Base-by-base conservation (phyloP, 2,797 vertebrate species). In the Scyliorhinus canicula region DNA sequence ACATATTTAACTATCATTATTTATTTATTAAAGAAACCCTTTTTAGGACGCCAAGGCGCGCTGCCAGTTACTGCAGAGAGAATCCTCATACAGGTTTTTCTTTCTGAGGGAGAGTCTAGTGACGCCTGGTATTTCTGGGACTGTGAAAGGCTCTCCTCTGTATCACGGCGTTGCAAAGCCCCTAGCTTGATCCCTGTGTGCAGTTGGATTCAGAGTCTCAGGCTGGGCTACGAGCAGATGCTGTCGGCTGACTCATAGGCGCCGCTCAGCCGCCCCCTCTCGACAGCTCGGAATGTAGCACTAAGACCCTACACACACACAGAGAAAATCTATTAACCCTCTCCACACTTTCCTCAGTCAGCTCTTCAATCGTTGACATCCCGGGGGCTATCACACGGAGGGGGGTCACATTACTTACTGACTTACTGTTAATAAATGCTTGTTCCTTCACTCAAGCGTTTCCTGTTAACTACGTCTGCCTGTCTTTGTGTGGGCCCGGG, bases 181-280 rank as follows among this genome's bases (percentile, higher is more conserved):
- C 93, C 65, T 31, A 94, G 67, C 11, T 94, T 94, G 93, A 94
- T 94, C 65, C 93, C 50, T 94, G 93, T 69, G 93, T 94, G 47
- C 55, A 94, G 67, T 94, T 94, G 93, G 65, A 94, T 94, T 50
- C 67, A 50, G 65, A 74, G 65, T 74, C 47, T 94, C 67, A 50
- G 93, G 44, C 93, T 94, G 67, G 52, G 28, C 93, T 93, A 31
- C 26, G 24, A 94, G 93, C 93, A 94, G 93, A 94, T 97, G 97
- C 97, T 97, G 97, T 97, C 97, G 97, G 97, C 97, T 98, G 97
- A 97, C 97, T 98, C 97, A 96, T 97, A 97, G 98, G 98, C 98
- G 98, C 98, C 98, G 98, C 97, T 97, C 97, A 97, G 98, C 98
- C 97, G 97, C 97, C 97, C 97, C 97, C 97, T 98, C 97, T 97